Base-by-base conservation (phyloP, 2,797 vertebrate genomes). In the Protosalanx chinensis region DNA sequence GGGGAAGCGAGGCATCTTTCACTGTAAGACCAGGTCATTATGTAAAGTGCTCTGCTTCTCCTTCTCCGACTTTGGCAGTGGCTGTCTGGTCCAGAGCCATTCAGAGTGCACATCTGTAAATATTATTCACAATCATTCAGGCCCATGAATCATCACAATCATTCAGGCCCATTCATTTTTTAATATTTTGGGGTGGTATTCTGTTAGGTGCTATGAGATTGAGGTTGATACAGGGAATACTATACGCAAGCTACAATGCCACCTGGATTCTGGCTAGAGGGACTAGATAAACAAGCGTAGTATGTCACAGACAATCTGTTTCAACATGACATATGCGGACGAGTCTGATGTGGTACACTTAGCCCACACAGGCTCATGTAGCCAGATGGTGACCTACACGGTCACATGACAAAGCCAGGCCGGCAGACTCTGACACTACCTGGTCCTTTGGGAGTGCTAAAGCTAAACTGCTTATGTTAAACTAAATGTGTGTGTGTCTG, bases 321-420 rank as follows among this genome's bases (percentile, higher is more conserved):
- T 84, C 76, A 70, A 67, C 64, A 80, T 80, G 68, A 80, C 73
- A 72, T 72, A 56, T 77, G 71, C 75, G 84, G 79, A 71, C 58
- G 77, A 85, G 83, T 77, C 57, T 60, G 27, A 58, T 33, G 64
- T 15, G 13, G 71, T 33, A 69, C 69, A 57, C 77, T 75, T 51
- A 75, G 77, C 83, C 71, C 79, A 74, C 80, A 67, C 83, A 82
- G 78, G 76, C 67, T 76, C 73, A 68, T 76, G 77, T 74, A 76
- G 76, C 76, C 85, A 87, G 82, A 88, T 88, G 85, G 85, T 82
- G 82, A 81, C 79, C 77, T 74, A 73, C 84, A 67, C 72, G 7
- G 63, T 12, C 33, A 37, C n/a, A 33, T 64, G 4, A n/a, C 18
- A 33, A 41, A 20, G 35, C 18, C 62, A 64, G 18, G 23, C 23